Base-by-base conservation (phyloP, 2,888 invertebrate species). In the Loripinus fragilis region DNA sequence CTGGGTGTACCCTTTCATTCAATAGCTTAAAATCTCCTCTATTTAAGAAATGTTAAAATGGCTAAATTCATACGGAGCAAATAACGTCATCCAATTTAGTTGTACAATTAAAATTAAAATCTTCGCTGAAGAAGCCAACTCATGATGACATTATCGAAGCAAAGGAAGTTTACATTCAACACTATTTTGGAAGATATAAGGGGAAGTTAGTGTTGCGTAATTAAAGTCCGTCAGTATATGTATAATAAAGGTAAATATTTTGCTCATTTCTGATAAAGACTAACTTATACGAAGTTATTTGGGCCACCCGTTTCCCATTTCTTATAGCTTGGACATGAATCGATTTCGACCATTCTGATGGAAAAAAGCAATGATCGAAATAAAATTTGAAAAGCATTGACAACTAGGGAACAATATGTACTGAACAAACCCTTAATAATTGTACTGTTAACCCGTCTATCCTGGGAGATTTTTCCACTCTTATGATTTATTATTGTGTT, bases 401-500 rank as follows among this genome's bases (percentile, higher is more conserved):
- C 55, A 55, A 55, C 23, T 25, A 55, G 23, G 55, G 55, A 55
- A 28, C 55, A 25, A 55, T 23, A 28, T 55, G 5, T 55, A 12
- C 30, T 7, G 55, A 23, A 25, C 55, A 55, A 25, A 28, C 55
- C 28, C 8, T 55, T 8, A 25, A 55, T 7, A 55, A 55, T 55
- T 55, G 55, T 55, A 55, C 28, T 7, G 23, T 55, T 55, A 55
- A 28, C 28, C 55, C 55, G 55, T 55, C 55, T 55, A 55, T 25
- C 17, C 55, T 28, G 10, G 55, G 55, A 28, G 55, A 25, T 17
- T 55, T 55, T 28, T 28, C 55, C 8, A 7, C 28, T 28, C 28
- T 55, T 41, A 10, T 28, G 28, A 28, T 25, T 3, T 28, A 8
- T 20, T 12, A 55, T 25, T 25, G 55, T 28, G 30, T 55, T 10